These are phyloP conservation scores for Diplolepis rosae DNA, from an alignment of 2,888 invertebrate species.

Conservation along the genomic window DNA sequence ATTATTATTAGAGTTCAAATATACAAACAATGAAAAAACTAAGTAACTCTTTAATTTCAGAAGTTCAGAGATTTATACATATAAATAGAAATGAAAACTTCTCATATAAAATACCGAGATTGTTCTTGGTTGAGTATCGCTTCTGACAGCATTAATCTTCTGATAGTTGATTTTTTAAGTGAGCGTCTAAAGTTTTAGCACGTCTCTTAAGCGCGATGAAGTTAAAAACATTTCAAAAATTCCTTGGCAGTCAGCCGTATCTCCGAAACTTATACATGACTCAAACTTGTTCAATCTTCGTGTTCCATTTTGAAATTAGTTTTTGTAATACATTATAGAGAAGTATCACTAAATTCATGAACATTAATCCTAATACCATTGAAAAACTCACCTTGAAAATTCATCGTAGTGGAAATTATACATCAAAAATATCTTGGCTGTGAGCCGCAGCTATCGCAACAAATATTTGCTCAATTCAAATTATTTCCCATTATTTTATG, in stretches of 20 bases:
- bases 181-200: slow-evolving; percentile 1
- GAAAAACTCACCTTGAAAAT: slow-evolving; percentile 53
- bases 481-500: slow-evolving; percentile 38
- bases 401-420: slow-evolving; percentile 41
- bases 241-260: slow-evolving; percentile 51
- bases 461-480: slow-evolving; percentile 45
- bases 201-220: slow-evolving; percentile 19
- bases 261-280: slow-evolving; percentile 15
- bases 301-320: background rate
- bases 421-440: slow-evolving; percentile 55
- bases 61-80: too few species aligned
- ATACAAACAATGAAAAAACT: too few species aligned
- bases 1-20: too few species aligned
- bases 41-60: too few species aligned
- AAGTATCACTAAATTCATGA: background rate
- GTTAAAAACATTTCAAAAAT: slow-evolving; percentile 51
- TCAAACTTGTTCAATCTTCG: slow-evolving; percentile 35
- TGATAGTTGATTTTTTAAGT: background rate
- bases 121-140: background rate
- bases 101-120: background rate
- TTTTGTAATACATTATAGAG: background rate
- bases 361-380: slow-evolving; percentile 18
- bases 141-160: background rate
- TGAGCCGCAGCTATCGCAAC: slow-evolving; percentile 37
- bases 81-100: too few species aligned